Evolutionary conservation across 2,888 invertebrate genomes (phyloP), one percentile per base, ranked within the genome.

Genomic region (Stramonita haemastoma): DNA sequence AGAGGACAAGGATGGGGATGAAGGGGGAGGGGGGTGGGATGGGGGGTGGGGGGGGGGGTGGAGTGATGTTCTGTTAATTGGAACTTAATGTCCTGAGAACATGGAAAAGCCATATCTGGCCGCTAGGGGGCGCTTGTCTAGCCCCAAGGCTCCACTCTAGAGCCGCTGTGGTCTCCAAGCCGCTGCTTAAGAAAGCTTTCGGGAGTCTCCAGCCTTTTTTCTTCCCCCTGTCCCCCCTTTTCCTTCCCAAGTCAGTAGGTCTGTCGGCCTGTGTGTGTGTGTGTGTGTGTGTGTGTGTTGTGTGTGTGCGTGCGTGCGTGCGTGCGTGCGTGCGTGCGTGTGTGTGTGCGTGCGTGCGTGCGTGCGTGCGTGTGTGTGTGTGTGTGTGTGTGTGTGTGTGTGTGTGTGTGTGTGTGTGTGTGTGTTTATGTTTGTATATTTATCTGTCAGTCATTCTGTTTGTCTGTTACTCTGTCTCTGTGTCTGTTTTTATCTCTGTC

Each of bases 81-180:
- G 89, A 89, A 89, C 85, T 89, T 89, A 89, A 89, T 89, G 89
- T 89, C 89, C 89, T 83, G 89, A 36, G 89, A 89, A 89, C 89
- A 89, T 36, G 89, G 57, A 85, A 89, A 89, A 83, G 84, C 89
- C 89, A 89, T 89, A 85, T 89, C 85, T 57, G 29, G 85, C 85
- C 85, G 85, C 85, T 85, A 32, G 70, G 70, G 66, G 84, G 46
- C 34, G 83, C 85, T 89, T 85, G 89, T 89, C 73, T 89, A 19
- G 34, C 88, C 56, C 26, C 46, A 89, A 66, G 70, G 66, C 73
- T 70, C 85, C 87, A 32, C 73, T 87, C 85, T 85, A 83, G 73
- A 73, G 19, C 84, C 22, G 46, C n/a, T 32, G 32, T 56, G 66
- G 73, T 70, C 85, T 46, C 22, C n/a, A 46, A 46, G 46, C 46